Percentiles rank a stretch among this genome's conserved stretches.
These are phyloP conservation scores for Copsychus sechellarum DNA, from an alignment of 2,113 vertebrate species.

Conservation along the genomic window DNA sequence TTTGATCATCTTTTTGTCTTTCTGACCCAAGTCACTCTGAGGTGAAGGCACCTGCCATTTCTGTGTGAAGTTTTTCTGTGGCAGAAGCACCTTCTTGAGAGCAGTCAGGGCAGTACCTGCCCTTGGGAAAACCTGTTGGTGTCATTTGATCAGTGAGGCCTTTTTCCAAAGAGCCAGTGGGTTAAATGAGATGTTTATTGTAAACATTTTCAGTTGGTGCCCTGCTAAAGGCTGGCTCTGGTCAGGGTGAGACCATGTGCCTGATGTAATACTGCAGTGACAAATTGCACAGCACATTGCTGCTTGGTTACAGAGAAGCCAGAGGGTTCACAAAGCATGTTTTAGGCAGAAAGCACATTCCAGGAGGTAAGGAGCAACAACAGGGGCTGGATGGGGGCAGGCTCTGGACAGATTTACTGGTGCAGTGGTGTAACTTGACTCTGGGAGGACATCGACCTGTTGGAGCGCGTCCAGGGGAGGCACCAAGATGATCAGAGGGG, in stretches of 20 bases:
- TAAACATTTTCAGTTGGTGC: background rate
- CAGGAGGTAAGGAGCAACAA: background rate
- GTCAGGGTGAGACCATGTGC: background rate
- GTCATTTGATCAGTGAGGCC: background rate
- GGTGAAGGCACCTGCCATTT: background rate
- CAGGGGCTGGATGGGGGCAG: background rate
- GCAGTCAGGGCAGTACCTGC: background rate
- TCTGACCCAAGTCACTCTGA: background rate
- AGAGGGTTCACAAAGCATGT: background rate
- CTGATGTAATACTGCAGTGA: constrained; percentile 16
- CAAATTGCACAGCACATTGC: background rate
- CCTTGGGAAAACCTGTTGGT: background rate
- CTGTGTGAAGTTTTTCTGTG: background rate
- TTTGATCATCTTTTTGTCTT: background rate
- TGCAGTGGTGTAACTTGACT: background rate
- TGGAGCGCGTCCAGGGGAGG: background rate
- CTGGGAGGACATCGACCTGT: background rate
- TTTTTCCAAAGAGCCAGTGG: background rate
- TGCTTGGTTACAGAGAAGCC: background rate
- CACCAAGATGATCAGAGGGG: background rate
- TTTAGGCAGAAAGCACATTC: background rate
- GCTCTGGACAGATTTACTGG: background rate
- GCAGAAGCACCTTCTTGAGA: background rate
- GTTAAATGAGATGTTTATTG: constrained; percentile 29
- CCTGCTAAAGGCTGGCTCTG: background rate